phyloP scores from a whole-genome alignment of 2,888 invertebrate genomes.

The Rotaria socialis region DNA sequence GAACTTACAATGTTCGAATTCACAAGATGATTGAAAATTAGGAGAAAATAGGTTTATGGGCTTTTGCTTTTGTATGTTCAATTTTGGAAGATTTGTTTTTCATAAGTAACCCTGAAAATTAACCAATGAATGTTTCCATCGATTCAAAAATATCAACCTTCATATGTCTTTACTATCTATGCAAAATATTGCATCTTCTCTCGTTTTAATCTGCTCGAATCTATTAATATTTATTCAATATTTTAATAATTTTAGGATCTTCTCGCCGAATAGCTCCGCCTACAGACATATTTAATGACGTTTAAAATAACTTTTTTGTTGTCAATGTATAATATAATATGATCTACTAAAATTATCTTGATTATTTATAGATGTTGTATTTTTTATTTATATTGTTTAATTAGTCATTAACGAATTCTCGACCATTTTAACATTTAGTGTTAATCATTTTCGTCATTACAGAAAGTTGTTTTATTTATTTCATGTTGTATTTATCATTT shows the following conservation, averaged over 20 bases:
- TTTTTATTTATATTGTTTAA: background rate
- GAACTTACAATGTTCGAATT: too few relatives aligned
- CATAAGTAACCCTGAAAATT: too few relatives aligned
- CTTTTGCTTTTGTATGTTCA: too few relatives aligned
- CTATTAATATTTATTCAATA: background rate
- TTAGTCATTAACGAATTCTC: background rate
- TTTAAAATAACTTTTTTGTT: background rate
- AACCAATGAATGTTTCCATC: too few relatives aligned
- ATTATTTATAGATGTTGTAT: background rate
- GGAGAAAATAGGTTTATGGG: too few relatives aligned
- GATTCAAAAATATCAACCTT: too few relatives aligned
- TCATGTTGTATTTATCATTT: background rate
- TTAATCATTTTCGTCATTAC: background rate
- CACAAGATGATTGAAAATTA: too few relatives aligned
- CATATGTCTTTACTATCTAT: too few relatives aligned
- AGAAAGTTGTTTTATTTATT: background rate
- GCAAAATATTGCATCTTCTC: too few relatives aligned
- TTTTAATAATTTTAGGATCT: background rate
- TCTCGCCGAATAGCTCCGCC: background rate
- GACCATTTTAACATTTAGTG: background rate
- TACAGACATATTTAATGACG: background rate
- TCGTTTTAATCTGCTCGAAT: too few relatives aligned
- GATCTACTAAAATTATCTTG: too few relatives aligned
- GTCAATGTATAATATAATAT: background rate
- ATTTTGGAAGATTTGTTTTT: background rate